Evolutionary conservation across 1,140 invertebrate species (phyloP), one percentile per base, ranked within the genome.

Genomic region (Lasioglossum albipes): DNA sequence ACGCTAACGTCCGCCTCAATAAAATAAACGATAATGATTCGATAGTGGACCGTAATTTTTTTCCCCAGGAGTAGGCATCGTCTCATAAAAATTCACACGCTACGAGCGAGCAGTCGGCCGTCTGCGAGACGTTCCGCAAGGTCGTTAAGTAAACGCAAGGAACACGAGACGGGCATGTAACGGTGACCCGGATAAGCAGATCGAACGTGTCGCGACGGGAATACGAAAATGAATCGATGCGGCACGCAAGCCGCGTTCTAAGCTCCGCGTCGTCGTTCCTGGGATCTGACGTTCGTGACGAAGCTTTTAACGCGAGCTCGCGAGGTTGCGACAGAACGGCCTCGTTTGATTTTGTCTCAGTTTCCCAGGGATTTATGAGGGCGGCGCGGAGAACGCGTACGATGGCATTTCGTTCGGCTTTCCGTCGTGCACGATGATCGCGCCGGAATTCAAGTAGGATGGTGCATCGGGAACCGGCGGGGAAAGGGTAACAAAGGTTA

Each of bases 331-430:
- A 54, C 66, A 45, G 7, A 20, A 41, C 57, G 52, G 49, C 57
- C 74, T 83, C 66, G 75, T 75, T 79, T 52, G 75, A 68, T 80
- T 73, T 80, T 16, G 71, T 61, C 77, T 69, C 16, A 31, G 57
- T 75, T 80, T 85, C 49, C 64, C 75, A 75, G n/a, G 57, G 54
- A 84, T 77, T 67, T 83, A 76, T n/a, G 20, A 22, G 70, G 20
- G 72, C 7, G 75, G 42, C 7, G 7, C 2, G 59, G 54, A 41
- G 42, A 36, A 36, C 31, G 27, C 79, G 59, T 67, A 16, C 62
- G 68, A 70, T 49, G 68, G 75, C 59, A 57, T 81, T 82, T 80
- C 54, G 52, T 66, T 57, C 1, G 13, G 22, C 61, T 27, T 65
- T n/a, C 22, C 18, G 16, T 71, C 20, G 36, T 45, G 16, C 69